Percentiles rank a stretch among this genome's conserved stretches.
Conservation (phyloP, 2,113 vertebrate genomes). For the Actenoides hombroni region DNA sequence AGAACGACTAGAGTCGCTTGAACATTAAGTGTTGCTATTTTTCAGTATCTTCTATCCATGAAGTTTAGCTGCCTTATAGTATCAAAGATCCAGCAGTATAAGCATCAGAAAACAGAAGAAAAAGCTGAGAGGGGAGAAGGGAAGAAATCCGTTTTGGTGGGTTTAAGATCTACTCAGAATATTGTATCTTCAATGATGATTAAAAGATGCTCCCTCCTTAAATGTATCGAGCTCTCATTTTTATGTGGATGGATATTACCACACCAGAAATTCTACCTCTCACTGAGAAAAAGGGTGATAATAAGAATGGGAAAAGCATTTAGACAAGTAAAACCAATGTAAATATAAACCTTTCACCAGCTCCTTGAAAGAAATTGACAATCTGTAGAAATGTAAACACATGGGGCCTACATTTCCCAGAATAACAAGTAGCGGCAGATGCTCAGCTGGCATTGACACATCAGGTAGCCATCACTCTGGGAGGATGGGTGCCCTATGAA, state of each 20-base stretch:
- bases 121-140: rapidly evolving
- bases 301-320: neutral
- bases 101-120: neutral
- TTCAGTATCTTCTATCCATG: neutral
- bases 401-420: neutral
- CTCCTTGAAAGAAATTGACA: neutral
- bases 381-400: neutral
- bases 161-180: neutral
- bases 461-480: neutral
- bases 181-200: neutral
- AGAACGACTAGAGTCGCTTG: neutral
- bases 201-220: neutral
- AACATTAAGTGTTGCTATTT: neutral
- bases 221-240: neutral
- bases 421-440: neutral
- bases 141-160: neutral
- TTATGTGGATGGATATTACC: neutral
- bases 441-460: neutral
- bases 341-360: rapidly evolving
- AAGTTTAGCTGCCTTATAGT: neutral
- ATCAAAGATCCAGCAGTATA: neutral
- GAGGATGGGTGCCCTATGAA: neutral
- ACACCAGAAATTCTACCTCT: neutral
- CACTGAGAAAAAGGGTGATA: neutral
- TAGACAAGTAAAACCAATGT: neutral